Evolutionary conservation across 2,797 vertebrate species (phyloP).

Genomic region (Eidolon dupreanum): DNA sequence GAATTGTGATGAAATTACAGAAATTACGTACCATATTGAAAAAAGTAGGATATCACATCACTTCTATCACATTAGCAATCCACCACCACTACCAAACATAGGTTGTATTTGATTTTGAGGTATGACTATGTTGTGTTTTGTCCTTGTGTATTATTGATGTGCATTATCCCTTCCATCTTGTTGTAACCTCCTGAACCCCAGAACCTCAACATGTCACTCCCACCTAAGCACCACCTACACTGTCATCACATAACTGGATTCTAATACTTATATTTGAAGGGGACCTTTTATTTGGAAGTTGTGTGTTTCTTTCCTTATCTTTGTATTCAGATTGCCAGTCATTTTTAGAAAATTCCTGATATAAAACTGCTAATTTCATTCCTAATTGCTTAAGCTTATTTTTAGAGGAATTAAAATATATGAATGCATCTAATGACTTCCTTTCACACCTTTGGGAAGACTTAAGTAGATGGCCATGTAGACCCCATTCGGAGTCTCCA

Average conservation of each 20-base stretch:
- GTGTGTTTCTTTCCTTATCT: not conserved
- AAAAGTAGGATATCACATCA: not conserved
- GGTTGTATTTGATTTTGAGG: not conserved
- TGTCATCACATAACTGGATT: not conserved
- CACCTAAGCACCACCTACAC: not conserved
- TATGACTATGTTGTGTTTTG: not conserved
- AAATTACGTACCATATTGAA: not conserved
- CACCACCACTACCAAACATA: fast-evolving
- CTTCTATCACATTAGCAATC: not conserved
- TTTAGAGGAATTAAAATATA: not conserved
- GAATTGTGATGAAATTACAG: not conserved
- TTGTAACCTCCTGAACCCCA: not conserved
- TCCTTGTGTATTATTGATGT: not conserved
- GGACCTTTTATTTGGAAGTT: conserved; percentile 6
- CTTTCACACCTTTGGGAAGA: not conserved
- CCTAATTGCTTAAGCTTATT: not conserved
- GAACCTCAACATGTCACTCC: not conserved
- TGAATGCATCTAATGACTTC: not conserved
- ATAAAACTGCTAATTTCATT: conserved; percentile 28
- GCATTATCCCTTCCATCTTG: not conserved
- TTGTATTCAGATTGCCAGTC: not conserved
- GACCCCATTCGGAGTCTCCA: not conserved
- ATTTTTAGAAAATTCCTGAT: conserved; percentile 33
- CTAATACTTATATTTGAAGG: not conserved
- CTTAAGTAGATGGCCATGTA: not conserved